Evolutionary conservation across 2,113 vertebrate species (phyloP).

Genomic region (Odocoileus virginianus): DNA sequence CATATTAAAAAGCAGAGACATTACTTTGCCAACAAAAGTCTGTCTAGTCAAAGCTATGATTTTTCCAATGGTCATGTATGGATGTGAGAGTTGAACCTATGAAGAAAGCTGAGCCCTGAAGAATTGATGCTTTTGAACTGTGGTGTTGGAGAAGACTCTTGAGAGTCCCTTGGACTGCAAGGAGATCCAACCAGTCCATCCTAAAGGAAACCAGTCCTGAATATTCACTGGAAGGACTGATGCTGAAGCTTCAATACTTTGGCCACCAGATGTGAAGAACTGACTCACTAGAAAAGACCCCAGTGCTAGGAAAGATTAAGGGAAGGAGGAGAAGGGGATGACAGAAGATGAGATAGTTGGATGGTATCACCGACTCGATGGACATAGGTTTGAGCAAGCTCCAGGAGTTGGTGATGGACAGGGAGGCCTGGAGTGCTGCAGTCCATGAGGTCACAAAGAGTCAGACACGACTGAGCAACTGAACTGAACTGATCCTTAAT

Average conservation of each 20-base stretch:
- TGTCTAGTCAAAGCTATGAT: not conserved
- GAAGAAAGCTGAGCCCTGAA: not conserved
- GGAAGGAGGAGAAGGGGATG: not conserved
- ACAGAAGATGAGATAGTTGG: not conserved
- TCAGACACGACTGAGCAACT: not conserved
- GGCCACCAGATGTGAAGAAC: not conserved
- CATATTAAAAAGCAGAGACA: not conserved
- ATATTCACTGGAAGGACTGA: not conserved
- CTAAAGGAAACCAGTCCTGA: not conserved
- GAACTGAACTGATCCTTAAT: not conserved
- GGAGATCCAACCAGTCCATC: not conserved
- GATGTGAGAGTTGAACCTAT: not conserved
- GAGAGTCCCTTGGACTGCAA: not conserved
- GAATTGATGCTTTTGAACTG: not conserved
- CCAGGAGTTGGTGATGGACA: rapidly evolving
- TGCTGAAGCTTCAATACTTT: not conserved
- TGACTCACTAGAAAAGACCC: not conserved
- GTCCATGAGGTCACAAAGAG: not conserved
- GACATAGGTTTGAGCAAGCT: rapidly evolving
- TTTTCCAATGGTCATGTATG: not conserved
- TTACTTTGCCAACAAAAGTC: not conserved
- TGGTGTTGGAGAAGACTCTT: not conserved
- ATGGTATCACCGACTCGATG: not conserved
- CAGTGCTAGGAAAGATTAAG: not conserved
- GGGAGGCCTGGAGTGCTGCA: not conserved